Percentiles rank a stretch among this genome's conserved stretches.
Evolutionary conservation across 2,888 invertebrate species (phyloP).

Genomic region (Lepidochitona cinerea): DNA sequence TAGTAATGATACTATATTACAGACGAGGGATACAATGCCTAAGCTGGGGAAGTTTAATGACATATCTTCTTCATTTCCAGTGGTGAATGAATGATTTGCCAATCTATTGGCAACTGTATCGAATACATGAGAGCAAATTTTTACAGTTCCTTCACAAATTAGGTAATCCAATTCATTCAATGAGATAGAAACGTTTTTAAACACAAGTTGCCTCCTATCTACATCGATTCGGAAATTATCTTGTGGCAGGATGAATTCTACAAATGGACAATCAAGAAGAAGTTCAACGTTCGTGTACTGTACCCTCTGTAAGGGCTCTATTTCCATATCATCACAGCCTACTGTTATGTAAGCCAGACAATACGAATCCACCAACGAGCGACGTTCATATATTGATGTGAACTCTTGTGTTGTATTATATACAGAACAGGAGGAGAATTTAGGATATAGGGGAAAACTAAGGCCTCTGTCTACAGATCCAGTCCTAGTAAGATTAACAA

Average conservation of each 20-base stretch:
- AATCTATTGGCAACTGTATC: not conserved
- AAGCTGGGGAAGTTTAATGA: not conserved
- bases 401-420: not conserved
- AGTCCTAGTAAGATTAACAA: not conserved
- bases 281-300: not conserved
- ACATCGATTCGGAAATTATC: not conserved
- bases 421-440: not conserved
- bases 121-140: not conserved
- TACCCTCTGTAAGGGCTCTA: not conserved
- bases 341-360: too few relatives aligned
- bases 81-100: not conserved
- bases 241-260: not conserved
- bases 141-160: not conserved
- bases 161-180: not conserved
- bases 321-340: not conserved
- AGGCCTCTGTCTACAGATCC: too few relatives aligned
- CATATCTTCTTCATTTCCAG: not conserved
- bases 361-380: not conserved
- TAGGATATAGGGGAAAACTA: not conserved
- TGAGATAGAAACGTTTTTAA: not conserved
- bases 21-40: not conserved
- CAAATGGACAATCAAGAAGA: not conserved
- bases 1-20: not conserved
- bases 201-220: not conserved
- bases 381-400: not conserved